These are phyloP conservation scores for Drosophila percnosoma DNA, from an alignment of 2,888 invertebrate species.

Conservation along the genomic window DNA sequence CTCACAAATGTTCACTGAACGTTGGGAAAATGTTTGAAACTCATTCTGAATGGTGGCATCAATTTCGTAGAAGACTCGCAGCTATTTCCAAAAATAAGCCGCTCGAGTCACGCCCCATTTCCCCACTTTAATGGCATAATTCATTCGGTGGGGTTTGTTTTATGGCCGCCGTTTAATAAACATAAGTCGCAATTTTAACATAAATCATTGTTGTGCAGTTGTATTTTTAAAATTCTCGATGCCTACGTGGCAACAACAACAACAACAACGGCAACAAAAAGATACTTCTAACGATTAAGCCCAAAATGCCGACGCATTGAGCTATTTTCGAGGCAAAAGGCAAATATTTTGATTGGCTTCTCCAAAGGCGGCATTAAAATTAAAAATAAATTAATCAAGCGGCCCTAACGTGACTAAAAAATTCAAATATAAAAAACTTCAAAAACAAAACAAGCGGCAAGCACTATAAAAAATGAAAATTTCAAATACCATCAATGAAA, in stretches of 20 bases:
- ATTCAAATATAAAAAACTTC: not conserved
- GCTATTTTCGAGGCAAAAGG: constrained; percentile 45
- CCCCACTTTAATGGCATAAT: constrained; percentile 12
- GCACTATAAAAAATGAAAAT: constrained; percentile 29
- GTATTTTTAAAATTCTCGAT: constrained; percentile 29
- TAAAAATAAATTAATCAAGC: constrained; percentile 68
- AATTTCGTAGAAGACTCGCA: constrained; percentile 6
- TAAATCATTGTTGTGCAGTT: constrained; percentile 55
- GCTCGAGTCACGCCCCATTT: not conserved
- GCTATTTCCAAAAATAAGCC: constrained; percentile 9
- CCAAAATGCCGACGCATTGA: constrained; percentile 55
- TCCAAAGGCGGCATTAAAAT: constrained; percentile 55
- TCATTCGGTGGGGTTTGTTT: constrained; percentile 14
- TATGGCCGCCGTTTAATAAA: constrained; percentile 31
- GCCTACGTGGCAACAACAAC: not conserved
- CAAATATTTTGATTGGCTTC: constrained; percentile 66
- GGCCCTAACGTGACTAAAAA: constrained; percentile 46
- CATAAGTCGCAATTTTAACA: constrained; percentile 58
- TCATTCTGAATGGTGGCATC: constrained; percentile 10
- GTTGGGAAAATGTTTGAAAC: constrained; percentile 1
- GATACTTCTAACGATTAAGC: constrained; percentile 26
- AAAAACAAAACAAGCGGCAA: constrained; percentile 27
- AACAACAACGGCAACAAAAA: not conserved
- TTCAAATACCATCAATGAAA: constrained; percentile 25
- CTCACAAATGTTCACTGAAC: not conserved